phyloP scores from a whole-genome alignment of 2,797 vertebrate species.

The Scolopax rusticola region DNA sequence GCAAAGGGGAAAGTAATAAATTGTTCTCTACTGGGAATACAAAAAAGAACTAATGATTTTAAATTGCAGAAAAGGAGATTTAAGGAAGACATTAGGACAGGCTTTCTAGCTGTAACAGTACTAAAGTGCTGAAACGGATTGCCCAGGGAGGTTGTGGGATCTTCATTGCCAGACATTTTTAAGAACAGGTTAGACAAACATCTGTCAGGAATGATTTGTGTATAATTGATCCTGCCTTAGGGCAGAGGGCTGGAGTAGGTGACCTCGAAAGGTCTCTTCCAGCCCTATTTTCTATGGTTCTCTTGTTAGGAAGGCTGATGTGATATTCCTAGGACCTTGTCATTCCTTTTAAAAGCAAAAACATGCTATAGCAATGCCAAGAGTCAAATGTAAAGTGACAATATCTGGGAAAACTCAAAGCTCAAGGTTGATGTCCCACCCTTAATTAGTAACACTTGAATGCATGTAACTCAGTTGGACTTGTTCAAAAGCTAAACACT shows the following conservation, averaged over 20 bases:
- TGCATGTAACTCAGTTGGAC: neutral
- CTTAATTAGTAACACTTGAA: neutral
- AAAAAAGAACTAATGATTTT: constrained; percentile 53
- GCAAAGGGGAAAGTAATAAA: constrained; percentile 9
- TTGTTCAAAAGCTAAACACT: neutral
- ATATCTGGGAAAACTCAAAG: neutral
- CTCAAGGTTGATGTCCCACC: neutral
- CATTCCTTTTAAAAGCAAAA: constrained; percentile 19
- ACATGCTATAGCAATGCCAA: neutral
- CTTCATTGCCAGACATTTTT: constrained; percentile 27
- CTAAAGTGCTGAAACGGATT: constrained; percentile 35
- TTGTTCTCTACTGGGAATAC: constrained; percentile 38
- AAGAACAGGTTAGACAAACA: constrained; percentile 49
- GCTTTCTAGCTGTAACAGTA: constrained; percentile 27
- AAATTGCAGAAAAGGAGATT: constrained; percentile 39
- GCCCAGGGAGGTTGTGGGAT: constrained; percentile 49
- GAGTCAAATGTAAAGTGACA: constrained; percentile 27
- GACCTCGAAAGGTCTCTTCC: constrained; percentile 33
- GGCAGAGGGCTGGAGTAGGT: constrained; percentile 50
- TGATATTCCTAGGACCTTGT: neutral
- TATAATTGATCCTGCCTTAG: constrained; percentile 64
- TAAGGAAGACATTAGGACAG: constrained; percentile 39
- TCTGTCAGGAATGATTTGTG: constrained; percentile 59
- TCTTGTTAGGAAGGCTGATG: constrained; percentile 21
- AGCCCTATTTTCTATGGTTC: neutral